phyloP scores from a whole-genome alignment of 2,797 vertebrate species.

The Betta splendens region DNA sequence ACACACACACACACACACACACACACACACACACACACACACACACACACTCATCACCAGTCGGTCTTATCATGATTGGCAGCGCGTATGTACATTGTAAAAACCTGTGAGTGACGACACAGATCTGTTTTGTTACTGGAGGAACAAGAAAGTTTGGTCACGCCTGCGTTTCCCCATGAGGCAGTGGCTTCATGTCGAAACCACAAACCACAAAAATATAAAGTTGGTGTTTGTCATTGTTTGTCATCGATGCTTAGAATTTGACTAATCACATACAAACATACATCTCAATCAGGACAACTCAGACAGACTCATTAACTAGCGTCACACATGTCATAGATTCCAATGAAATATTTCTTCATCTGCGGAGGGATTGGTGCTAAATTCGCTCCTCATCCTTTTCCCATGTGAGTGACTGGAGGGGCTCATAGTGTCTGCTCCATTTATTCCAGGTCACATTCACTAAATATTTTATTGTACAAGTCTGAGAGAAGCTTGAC shows the following conservation, averaged over 20 bases:
- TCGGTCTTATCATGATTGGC: too few species aligned
- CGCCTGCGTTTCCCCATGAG: neutral
- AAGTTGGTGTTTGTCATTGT: neutral
- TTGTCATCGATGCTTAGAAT: too few species aligned
- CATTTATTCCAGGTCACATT: slow-evolving; percentile 62
- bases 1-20: slow-evolving; percentile 18
- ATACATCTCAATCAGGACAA: neutral
- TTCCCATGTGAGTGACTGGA: neutral
- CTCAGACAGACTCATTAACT: too few species aligned
- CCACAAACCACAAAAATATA: too few species aligned
- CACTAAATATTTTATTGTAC: slow-evolving; percentile 64
- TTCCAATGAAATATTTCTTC: too few species aligned
- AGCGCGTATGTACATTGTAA: slow-evolving; percentile 14
- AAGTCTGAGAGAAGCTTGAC: slow-evolving; percentile 55
- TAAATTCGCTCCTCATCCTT: too few species aligned
- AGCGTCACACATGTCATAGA: too few species aligned
- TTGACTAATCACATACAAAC: neutral
- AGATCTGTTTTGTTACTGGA: neutral
- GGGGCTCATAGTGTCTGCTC: slow-evolving; percentile 18
- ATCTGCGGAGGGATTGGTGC: too few species aligned
- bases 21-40: too few species aligned
- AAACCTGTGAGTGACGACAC: neutral
- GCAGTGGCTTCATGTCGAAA: too few species aligned
- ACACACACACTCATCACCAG: too few species aligned
- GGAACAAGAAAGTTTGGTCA: neutral